Evolutionary conservation across 2,113 vertebrate genomes (phyloP), one percentile per base, ranked within the genome.

Genomic region (Gavia stellata): DNA sequence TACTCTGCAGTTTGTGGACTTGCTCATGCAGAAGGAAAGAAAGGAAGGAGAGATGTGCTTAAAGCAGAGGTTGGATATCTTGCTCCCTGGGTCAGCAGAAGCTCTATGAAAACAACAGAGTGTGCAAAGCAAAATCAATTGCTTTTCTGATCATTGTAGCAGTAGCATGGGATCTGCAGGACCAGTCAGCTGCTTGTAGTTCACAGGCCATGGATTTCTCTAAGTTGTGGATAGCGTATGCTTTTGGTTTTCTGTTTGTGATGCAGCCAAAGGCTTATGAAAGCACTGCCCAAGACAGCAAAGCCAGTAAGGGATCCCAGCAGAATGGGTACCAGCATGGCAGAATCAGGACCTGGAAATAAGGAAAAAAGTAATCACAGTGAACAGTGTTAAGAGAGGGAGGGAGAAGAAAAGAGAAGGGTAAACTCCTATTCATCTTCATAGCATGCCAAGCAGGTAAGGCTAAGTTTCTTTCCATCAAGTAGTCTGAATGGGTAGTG

Each of bases 231-330:
- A 2, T 0, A 12, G 0, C 0, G 4, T 4, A 5, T 6, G 59
- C 5, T 38, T 72, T 94, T 96, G 52, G 31, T 59, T 85, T 63
- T 81, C 7, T 45, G 86, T 33, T 81, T 79, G 1, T 80, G 94
- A 34, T 62, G 83, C 63, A 96, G 72, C 94, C 96, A 97, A 58
- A 97, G 90, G 53, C 94, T 74, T n/a, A 81, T 1, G 36, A 94
- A 21, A 14, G 68, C 83, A 3, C 6, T 21, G 81, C 65, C 81
- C 79, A 97, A 36, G 31, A 82, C 23, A 1, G 79, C 88, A 28
- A 72, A 87, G 61, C 62, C 95, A 1, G 90, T 10, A 3, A 97
- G 93, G 24, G 81, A 92, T 9, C 96, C 93, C 73, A 97, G 83
- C 67, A 97, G 86, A 31, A 91, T 0, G 21, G 94, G 96, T 25